Evolutionary conservation across 2,888 invertebrate species (phyloP).

Genomic region (Zaprionus bogoriensis): DNA sequence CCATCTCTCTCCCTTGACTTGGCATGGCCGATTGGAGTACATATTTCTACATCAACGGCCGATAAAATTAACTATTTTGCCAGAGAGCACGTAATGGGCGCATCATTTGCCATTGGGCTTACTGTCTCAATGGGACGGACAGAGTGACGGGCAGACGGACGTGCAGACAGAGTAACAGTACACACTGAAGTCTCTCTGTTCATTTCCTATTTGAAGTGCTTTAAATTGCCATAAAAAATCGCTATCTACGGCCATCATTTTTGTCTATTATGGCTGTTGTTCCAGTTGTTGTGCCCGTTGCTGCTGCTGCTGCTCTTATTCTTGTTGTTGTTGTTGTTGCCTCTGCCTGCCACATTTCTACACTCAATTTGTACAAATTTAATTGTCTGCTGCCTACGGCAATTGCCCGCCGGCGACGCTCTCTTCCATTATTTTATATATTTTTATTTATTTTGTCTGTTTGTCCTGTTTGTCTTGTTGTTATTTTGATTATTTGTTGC

Average conservation of each 20-base stretch:
- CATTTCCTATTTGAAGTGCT: conserved; percentile 67
- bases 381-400: conserved; percentile 65
- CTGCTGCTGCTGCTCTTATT: conserved; percentile 7
- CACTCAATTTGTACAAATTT: conserved; percentile 77
- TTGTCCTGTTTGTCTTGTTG: conserved; percentile 16
- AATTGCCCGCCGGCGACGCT: conserved; percentile 24
- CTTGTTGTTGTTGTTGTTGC: conserved; percentile 28
- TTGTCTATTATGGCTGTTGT: conserved; percentile 27
- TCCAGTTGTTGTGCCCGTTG: conserved; percentile 11
- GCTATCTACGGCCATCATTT: conserved; percentile 64
- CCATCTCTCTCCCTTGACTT: too few relatives aligned
- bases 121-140: not conserved
- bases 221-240: conserved; percentile 74
- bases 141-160: conserved; percentile 4
- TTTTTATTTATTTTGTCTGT: conserved; percentile 52
- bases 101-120: conserved; percentile 59
- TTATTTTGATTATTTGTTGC: conserved; percentile 58
- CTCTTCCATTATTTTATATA: conserved; percentile 49
- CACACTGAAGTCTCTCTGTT: conserved; percentile 16
- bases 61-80: conserved; percentile 74
- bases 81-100: conserved; percentile 69
- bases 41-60: conserved; percentile 68
- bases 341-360: conserved; percentile 66
- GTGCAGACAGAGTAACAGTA: not conserved
- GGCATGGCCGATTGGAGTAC: conserved; percentile 39